Evolutionary conservation across 2,888 invertebrate genomes (phyloP).

Genomic region (Allacma fusca): DNA sequence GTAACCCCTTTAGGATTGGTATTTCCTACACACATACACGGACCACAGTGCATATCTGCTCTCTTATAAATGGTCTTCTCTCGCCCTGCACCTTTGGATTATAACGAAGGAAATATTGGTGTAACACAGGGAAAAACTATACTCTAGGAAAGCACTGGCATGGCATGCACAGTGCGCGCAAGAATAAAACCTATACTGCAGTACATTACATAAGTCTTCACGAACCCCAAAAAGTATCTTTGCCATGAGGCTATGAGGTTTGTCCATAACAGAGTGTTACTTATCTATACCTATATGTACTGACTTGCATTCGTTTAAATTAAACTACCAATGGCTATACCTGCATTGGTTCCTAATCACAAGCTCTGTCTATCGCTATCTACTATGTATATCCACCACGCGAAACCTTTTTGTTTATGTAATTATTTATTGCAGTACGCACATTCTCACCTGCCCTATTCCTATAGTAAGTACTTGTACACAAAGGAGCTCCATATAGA

Average conservation of each 20-base stretch:
- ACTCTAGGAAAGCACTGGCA: not conserved
- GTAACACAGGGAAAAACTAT: too few species aligned
- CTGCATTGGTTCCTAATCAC: not conserved
- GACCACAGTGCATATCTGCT: not conserved
- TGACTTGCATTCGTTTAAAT: too few species aligned
- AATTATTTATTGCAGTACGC: slow-evolving; percentile 8
- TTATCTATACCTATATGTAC: not conserved
- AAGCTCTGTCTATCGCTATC: not conserved
- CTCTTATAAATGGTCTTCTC: not conserved
- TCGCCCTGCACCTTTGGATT: not conserved
- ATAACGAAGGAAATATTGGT: not conserved
- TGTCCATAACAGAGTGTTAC: not conserved
- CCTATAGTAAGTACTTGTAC: not conserved
- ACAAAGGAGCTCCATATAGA: not conserved
- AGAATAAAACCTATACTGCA: not conserved
- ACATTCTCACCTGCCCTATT: slow-evolving; percentile 4
- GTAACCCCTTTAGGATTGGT: slow-evolving; percentile 34
- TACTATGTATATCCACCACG: not conserved
- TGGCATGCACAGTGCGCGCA: not conserved
- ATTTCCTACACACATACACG: not conserved
- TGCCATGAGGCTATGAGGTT: not conserved
- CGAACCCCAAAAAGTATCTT: slow-evolving; percentile 2
- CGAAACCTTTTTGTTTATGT: slow-evolving; percentile 11
- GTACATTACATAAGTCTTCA: slow-evolving; percentile 4
- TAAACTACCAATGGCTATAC: not conserved